Percentiles rank a stretch among this genome's conserved stretches.
Evolutionary conservation across 2,888 invertebrate species (phyloP).

Genomic region (Idaea dimidiata): DNA sequence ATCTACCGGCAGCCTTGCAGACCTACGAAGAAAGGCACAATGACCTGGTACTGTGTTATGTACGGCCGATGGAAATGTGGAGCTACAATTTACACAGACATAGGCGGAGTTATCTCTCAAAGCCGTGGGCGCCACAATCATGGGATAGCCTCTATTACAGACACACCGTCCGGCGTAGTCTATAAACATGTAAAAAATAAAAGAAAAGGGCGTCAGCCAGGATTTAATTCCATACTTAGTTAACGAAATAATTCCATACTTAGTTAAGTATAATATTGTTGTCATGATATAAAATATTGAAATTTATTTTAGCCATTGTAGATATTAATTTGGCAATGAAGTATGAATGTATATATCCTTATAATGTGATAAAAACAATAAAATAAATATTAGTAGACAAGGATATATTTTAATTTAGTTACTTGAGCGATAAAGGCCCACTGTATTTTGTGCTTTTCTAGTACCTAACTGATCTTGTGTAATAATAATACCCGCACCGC

Average conservation of each 20-base stretch:
- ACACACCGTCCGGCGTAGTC: not conserved
- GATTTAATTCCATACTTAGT: not conserved
- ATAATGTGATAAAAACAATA: too few species aligned
- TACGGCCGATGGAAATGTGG: conserved; percentile 40
- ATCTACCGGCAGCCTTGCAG: conserved; percentile 45
- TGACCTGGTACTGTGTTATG: conserved; percentile 51
- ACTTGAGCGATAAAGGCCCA: too few species aligned
- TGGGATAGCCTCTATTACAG: not conserved
- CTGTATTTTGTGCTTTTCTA: too few species aligned
- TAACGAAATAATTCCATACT: not conserved
- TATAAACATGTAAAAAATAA: not conserved
- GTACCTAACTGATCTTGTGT: too few species aligned
- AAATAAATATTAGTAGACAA: too few species aligned
- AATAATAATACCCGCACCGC: too few species aligned
- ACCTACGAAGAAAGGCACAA: conserved; percentile 39
- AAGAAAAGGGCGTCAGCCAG: not conserved
- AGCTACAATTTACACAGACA: conserved; percentile 40
- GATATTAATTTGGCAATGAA: too few species aligned
- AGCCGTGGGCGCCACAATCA: conserved; percentile 48
- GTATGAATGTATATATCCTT: too few species aligned
- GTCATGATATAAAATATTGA: too few species aligned
- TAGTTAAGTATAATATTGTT: too few species aligned
- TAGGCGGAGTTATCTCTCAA: conserved; percentile 40
- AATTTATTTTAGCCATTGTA: too few species aligned
- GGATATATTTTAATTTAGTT: too few species aligned